Evolutionary conservation across 2,797 vertebrate genomes (phyloP).

Genomic region (Corythornis leucogaster): DNA sequence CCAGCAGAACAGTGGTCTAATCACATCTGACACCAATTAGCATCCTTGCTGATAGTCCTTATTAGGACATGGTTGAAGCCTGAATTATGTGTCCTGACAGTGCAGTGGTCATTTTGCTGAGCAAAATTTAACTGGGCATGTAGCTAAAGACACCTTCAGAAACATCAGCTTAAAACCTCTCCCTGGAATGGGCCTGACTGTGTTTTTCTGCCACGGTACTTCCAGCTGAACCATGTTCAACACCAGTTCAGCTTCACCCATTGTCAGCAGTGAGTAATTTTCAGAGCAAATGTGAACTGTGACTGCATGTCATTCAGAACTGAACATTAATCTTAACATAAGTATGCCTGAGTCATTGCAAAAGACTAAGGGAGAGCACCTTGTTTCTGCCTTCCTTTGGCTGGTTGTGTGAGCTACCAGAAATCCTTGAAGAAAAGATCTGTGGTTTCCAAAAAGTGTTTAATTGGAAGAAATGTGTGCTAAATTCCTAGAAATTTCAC

Average conservation of each 20-base stretch:
- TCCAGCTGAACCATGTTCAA: background rate
- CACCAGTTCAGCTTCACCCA: background rate
- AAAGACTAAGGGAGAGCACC: rapidly evolving
- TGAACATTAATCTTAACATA: background rate
- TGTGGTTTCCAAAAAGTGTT: background rate
- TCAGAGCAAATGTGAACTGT: background rate
- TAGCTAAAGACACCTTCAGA: background rate
- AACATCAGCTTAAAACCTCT: background rate
- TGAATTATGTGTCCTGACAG: background rate
- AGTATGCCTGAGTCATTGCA: background rate
- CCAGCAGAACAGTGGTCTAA: constrained; percentile 21
- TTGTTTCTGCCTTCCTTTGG: background rate
- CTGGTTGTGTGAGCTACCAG: background rate
- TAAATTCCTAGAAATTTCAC: background rate
- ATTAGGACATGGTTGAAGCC: background rate
- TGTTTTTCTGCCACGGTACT: background rate
- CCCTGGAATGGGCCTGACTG: background rate
- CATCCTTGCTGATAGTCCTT: background rate
- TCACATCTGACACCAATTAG: constrained; percentile 38
- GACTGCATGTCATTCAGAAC: background rate
- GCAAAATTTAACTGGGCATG: background rate
- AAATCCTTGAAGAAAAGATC: background rate
- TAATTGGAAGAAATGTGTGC: background rate
- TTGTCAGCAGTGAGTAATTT: background rate
- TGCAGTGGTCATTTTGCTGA: background rate